Evolutionary conservation across 1,140 invertebrate genomes (phyloP).

Genomic region (Cecropterus lyciades): DNA sequence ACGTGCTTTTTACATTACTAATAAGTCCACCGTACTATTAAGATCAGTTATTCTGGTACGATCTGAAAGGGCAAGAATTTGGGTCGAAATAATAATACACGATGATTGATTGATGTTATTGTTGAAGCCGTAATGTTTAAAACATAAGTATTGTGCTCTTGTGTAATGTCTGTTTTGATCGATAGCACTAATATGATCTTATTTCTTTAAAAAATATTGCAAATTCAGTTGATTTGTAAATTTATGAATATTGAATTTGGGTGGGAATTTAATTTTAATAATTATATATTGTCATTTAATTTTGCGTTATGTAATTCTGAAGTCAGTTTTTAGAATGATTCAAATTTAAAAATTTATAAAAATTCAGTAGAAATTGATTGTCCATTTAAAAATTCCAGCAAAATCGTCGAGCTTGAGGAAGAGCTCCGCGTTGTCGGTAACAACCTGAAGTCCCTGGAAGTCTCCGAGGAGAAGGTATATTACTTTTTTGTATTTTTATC

Average conservation of each 20-base stretch:
- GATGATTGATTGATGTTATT: constrained; percentile 24
- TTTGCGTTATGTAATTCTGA: too few species aligned
- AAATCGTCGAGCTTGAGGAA: constrained; percentile 99
- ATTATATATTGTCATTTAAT: too few species aligned
- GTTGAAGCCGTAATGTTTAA: constrained; percentile 7
- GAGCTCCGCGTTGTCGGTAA: constrained; percentile 99
- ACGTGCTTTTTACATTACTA: constrained; percentile 34
- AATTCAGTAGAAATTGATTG: constrained; percentile 59
- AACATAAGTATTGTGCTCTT: constrained; percentile 5
- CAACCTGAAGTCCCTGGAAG: constrained; percentile 99
- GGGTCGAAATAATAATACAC: constrained; percentile 28
- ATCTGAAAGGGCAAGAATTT: constrained; percentile 32
- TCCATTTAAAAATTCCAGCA: constrained; percentile 88
- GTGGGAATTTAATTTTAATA: too few species aligned
- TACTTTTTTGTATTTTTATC: constrained; percentile 2
- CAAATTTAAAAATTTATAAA: background rate
- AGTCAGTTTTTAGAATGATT: background rate
- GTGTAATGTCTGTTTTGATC: background rate
- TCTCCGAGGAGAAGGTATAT: constrained; percentile 99
- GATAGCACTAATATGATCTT: background rate
- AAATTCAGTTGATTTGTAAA: background rate
- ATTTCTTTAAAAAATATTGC: too few species aligned
- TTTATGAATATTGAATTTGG: background rate
- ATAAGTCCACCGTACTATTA: constrained; percentile 23
- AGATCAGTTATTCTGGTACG: constrained; percentile 10